Evolutionary conservation across 2,888 invertebrate genomes (phyloP), one percentile per base, ranked within the genome.

Genomic region (Phragmatobia fuliginosa): DNA sequence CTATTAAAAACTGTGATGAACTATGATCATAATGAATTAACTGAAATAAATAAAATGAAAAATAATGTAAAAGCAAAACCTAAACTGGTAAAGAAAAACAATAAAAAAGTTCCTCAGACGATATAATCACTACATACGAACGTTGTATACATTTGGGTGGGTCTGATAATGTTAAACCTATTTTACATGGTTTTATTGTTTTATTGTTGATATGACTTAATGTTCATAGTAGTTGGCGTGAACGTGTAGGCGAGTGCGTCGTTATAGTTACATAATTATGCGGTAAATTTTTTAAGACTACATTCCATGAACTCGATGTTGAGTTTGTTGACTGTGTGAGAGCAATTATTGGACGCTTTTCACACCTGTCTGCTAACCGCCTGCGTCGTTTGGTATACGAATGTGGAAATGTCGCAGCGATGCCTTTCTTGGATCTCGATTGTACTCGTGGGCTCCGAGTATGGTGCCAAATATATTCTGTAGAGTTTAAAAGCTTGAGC

Each of bases 281-380:
- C 67, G 65, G 65, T 66, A 70, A 33, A 73, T 75, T 73, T 68
- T 76, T 73, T 49, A 70, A 67, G 31, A 70, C 21, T 63, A 67
- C 70, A 72, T 72, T 66, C 62, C 41, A 33, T 64, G 68, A 65
- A 67, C 62, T 14, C 62, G 33, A 32, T 58, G 69, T 67, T 58
- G 52, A 71, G 80, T 82, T 82, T 90, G 84, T 90, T 88, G 86
- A 88, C 87, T 84, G 80, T 84, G 75, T 76, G 81, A 73, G 81
- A 87, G 89, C 90, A 91, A 94, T 93, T 91, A 92, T 88, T 86
- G 73, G 76, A 83, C 82, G 91, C 94, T 94, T 93, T 94, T 94
- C 91, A 94, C 94, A 93, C 93, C 83, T 89, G 78, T 83, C 80
- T 78, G 91, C 91, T 94, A 94, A 95, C 85, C 77, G 92, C 76